Conservation (phyloP, 2,113 vertebrate genomes). For the Willisornis vidua region DNA sequence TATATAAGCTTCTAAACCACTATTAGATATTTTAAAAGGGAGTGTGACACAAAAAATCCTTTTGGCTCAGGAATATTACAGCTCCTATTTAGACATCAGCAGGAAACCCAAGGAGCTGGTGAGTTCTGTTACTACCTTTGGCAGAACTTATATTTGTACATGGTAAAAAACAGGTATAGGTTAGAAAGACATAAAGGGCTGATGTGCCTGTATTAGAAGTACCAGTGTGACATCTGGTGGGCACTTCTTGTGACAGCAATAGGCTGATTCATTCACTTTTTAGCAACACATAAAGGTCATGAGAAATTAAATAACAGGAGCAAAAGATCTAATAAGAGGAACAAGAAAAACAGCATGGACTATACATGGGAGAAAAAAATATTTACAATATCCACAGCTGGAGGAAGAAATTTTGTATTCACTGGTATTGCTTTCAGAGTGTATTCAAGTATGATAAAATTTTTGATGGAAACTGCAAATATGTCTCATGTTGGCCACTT, state of each 20-base stretch:
- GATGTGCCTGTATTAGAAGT: background rate
- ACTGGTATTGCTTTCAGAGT: background rate
- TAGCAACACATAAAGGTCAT: background rate
- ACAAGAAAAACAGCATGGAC: background rate
- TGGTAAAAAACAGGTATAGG: fast-evolving
- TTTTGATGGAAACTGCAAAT: background rate
- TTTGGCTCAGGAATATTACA: background rate
- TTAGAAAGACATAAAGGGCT: background rate
- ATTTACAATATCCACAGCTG: background rate
- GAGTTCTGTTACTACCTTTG: background rate
- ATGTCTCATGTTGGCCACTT: background rate
- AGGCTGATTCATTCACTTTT: background rate
- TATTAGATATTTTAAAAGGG: background rate
- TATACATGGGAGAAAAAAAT: background rate
- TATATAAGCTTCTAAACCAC: background rate
- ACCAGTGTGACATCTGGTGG: slow-evolving; percentile 55
- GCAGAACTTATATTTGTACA: background rate
- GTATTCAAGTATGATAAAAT: background rate
- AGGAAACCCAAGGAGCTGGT: background rate
- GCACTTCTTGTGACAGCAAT: background rate
- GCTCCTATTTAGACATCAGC: background rate
- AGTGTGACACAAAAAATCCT: background rate
- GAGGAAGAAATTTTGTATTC: background rate
- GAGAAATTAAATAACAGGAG: background rate
- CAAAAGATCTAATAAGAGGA: background rate